A percentile compares a stretch with the other conserved stretches of the same genome.
phyloP scores from a whole-genome alignment of 2,888 invertebrate species.

The Drosophila flavopinicola region DNA sequence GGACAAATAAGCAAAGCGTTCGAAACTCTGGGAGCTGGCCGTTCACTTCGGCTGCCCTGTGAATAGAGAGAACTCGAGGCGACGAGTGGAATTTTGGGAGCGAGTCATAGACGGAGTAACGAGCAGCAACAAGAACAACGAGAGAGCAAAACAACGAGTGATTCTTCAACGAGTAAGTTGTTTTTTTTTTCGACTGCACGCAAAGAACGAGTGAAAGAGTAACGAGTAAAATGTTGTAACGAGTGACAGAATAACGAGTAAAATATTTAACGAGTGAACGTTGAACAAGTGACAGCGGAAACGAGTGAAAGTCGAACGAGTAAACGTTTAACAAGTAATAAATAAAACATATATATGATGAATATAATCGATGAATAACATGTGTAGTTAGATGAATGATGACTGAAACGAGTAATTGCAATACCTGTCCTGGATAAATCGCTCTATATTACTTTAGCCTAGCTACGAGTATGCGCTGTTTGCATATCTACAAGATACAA shows the following conservation, averaged over 20 bases:
- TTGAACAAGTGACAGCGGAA: background rate
- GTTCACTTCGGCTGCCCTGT: constrained; percentile 1
- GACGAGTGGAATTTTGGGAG: constrained; percentile 8
- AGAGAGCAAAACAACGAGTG: constrained; percentile 5
- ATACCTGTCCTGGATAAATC: constrained; percentile 54
- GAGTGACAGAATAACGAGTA: background rate
- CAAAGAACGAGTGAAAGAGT: background rate
- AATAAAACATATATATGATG: background rate
- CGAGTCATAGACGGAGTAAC: constrained; percentile 9
- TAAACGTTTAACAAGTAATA: background rate
- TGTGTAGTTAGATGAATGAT: constrained; percentile 1
- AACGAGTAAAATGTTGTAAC: background rate
- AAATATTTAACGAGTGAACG: background rate
- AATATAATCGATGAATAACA: no score
- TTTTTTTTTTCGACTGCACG: no score
- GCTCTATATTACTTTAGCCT: constrained; percentile 28
- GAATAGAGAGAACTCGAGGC: constrained; percentile 1
- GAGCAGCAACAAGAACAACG: constrained; percentile 7
- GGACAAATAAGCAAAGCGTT: constrained; percentile 4
- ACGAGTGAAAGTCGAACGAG: background rate
- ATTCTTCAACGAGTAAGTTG: constrained; percentile 5
- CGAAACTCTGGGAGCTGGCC: background rate
- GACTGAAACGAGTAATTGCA: constrained; percentile 24
- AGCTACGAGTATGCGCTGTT: constrained; percentile 63
- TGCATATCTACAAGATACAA: constrained; percentile 77